Evolutionary conservation across 2,113 vertebrate species (phyloP), one percentile per base, ranked within the genome.

Genomic region (Haliaeetus leucogaster): DNA sequence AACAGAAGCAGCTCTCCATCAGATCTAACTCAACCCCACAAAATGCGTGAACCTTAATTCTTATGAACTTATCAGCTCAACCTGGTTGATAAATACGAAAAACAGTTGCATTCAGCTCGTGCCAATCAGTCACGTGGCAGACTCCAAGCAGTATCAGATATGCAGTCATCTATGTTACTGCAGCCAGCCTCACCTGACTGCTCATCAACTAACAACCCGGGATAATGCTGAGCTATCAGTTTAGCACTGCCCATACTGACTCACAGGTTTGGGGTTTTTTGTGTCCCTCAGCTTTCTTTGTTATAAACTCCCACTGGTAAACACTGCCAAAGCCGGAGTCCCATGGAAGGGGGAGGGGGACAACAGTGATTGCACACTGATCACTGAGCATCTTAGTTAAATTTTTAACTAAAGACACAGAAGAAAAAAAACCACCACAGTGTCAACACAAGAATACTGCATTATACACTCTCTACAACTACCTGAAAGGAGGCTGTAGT

Each of bases 131-230:
- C 34, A 50, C 1, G 1, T 7, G 2, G 62, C 32, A 78, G 40
- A 38, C 50, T 70, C 42, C 52, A 32, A 38, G 59, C n/a, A 19
- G n/a, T 11, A 43, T 3, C 21, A 48, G 56, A 15, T 5, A 50
- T 0, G 1, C 27, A 48, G 21, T 22, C 4, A 0, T 3, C 21
- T 3, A 1, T 4, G 32, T 20, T 36, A 11, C 65, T 12, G 38
- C n/a, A 68, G 47, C 16, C 68, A 76, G 48, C 48, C 55, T 47
- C 52, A 47, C 47, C 48, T 15, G 20, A 67, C 55, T 48, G 78
- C 87, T 79, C 42, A 17, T 7, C 43, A 30, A 10, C 56, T 18
- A 20, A 52, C 36, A 26, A 5, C 6, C 16, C 3, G 2, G 19
- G 10, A 30, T 6, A 23, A 34, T 0, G 5, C 47, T 4, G 13